Evolutionary conservation across 2,113 vertebrate genomes (phyloP), one percentile per base, ranked within the genome.

Genomic region (Oncorhynchus tshawytscha): DNA sequence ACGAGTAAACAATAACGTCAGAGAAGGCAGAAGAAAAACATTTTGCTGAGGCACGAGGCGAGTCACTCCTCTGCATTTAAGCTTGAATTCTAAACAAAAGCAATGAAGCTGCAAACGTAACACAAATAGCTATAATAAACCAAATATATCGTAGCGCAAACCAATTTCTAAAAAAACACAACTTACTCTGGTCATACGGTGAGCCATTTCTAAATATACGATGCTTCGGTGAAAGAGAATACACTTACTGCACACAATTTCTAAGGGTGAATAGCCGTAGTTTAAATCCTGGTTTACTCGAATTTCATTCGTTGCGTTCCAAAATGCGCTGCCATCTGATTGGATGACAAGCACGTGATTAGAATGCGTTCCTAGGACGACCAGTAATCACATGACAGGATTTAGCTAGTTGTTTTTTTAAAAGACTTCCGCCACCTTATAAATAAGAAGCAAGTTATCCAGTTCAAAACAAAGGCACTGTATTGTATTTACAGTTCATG

Each of bases 201-300:
- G 84, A 84, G 94, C 93, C 95, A 95, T 95, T 57, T 70, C 65
- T 4, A 7, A 76, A 49, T 0, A 0, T 16, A 16, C 5, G 27
- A 11, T 11, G 60, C 49, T 82, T 64, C 27, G 0, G 20, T 31
- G 20, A 27, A 29, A 15, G 1, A 70, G 22, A 5, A 0, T 2
- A 70, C 67, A 3, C 9, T 45, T 45, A 76, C 71, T 62, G 34
- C 64, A 67, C 25, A 5, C 15, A 7, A 0, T 20, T 1, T 11
- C 25, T 0, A 0, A 20, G 0, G 2, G 0, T 4, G 25, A 13
- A 15, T 20, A 25, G 54, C 73, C 69, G 66, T 70, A 70, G 78
- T 95, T 95, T 95, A 96, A 95, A 95, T 86, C 88, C 81, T 92
- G 82, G 86, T 74, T 72, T 51, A 3, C 77, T 77, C 1, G 31